Conservation (phyloP, 37 sponge, comb jelly and placozoan genomes). For the Beroe forskalii region DNA sequence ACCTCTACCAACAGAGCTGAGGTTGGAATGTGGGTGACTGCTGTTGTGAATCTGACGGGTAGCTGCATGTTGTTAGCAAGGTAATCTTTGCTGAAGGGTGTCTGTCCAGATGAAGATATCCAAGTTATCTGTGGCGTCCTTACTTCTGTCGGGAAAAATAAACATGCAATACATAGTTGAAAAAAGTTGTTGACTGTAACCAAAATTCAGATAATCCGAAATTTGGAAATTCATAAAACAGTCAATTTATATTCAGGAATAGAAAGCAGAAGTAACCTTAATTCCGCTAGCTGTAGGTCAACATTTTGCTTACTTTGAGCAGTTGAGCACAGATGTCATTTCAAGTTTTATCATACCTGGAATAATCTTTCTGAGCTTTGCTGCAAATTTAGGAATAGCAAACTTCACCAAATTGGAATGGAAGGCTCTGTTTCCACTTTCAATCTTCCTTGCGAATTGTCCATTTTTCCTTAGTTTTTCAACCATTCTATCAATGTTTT, state of each 20-base stretch:
- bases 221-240: too few relatives aligned
- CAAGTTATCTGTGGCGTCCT: not conserved
- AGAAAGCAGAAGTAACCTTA: too few relatives aligned
- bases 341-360: too few relatives aligned
- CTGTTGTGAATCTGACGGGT: slow-evolving; percentile 29
- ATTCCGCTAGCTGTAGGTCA: too few relatives aligned
- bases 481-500: not conserved
- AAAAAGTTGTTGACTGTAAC: too few relatives aligned
- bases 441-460: not conserved
- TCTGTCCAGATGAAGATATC: slow-evolving; percentile 26
- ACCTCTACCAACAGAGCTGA: not conserved
- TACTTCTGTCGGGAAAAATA: not conserved
- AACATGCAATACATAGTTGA: too few relatives aligned
- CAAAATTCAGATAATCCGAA: too few relatives aligned
- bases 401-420: not conserved
- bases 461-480: not conserved
- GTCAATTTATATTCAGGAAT: too few relatives aligned
- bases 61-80: slow-evolving; percentile 35
- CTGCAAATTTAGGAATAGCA: not conserved
- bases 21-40: not conserved
- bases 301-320: too few relatives aligned
- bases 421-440: slow-evolving; percentile 17
- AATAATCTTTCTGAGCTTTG: not conserved
- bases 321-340: too few relatives aligned
- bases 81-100: not conserved